Base-by-base conservation (phyloP, 2,888 invertebrate genomes). In the Muscina levida region DNA sequence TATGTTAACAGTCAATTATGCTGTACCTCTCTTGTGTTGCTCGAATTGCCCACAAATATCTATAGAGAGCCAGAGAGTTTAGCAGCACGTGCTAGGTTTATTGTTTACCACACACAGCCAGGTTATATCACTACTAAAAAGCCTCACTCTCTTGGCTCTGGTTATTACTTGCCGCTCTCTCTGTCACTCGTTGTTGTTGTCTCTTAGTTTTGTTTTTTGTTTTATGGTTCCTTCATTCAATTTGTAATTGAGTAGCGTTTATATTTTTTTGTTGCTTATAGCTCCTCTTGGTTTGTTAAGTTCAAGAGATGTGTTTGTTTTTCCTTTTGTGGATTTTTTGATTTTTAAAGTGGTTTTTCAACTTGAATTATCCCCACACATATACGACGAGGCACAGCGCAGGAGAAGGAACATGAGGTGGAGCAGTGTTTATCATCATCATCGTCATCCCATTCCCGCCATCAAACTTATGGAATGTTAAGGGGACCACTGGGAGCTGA, bases 261-360 rank as follows among this genome's bases (percentile, higher is more conserved):
- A 31, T 31, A 5, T 31, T 31, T 31, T 31, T 17, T 24, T 37
- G 42, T 42, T 44, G 65, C n/a, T n/a, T n/a, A n/a, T n/a, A n/a
- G n/a, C n/a, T n/a, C n/a, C n/a, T 5, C 31, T 31, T 8, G 31
- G 31, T 8, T 42, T 65, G 44, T 72, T 39, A 48, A 67, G 44
- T 70, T 72, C 46, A 67, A 51, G n/a, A 17, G 62, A 42, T 62
- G 56, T 62, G 56, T 65, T 19, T 53, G 53, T 39, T 39, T n/a
- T 17, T 53, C 53, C 53, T 24, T 53, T 53, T 24, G 22, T 24
- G 24, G 10, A 22, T 65, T 56, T 51, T 65, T 73, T 70, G 68
- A 76, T 66, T 73, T 80, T 66, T 37, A 53, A 76, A 80, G 79
- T 80, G 76, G 76, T 80, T 80, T 80, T 80, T 73, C 76, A 80